Base-by-base conservation (phyloP, 2,888 invertebrate genomes). In the Agrochola lota region DNA sequence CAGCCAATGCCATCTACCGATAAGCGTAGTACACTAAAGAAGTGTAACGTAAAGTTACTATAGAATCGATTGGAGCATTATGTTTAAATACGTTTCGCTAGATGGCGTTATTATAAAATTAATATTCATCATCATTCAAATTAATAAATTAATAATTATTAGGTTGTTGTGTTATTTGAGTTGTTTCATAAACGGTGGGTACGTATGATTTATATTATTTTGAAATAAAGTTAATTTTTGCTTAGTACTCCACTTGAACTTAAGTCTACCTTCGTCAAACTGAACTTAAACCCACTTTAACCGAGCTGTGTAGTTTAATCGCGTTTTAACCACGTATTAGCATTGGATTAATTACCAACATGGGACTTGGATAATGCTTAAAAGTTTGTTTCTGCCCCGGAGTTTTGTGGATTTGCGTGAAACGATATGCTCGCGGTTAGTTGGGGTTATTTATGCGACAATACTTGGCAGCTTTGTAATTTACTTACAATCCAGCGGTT, bases 21-120 rank as follows among this genome's bases (percentile, higher is more conserved):
- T 49, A 20, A 17, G 11, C 1, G 9, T 15, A 5, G 7, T 23
- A 71, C 2, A 75, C 63, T 74, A 72, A 40, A 17, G 20, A 59
- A 70, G 20, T 64, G 67, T 43, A 17, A 59, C 66, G 67, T 76
- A 64, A 69, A 40, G 35, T 30, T 23, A 2, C 49, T 66, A 63
- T 26, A 8, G 64, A 70, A 84, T 83, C 77, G 69, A 84, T 70
- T 46, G 6, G 17, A 23, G n/a, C 40, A 67, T 35, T 1, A 49
- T 62, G 71, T 83, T 74, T 35, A 5, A 3, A 5, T 12, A 17
- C 0, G 0, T 30, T 40, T 1, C 67, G 55, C 70, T 84, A 90
- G 90, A 89, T 90, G 86, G 85, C 87, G 79, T 64, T 87, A 40
- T 60, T 60, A 15, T 15, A 64, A 55, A 74, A 6, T 15, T 0